phyloP scores from a whole-genome alignment of 2,888 invertebrate genomes.

The Melinaea marsaeus region DNA sequence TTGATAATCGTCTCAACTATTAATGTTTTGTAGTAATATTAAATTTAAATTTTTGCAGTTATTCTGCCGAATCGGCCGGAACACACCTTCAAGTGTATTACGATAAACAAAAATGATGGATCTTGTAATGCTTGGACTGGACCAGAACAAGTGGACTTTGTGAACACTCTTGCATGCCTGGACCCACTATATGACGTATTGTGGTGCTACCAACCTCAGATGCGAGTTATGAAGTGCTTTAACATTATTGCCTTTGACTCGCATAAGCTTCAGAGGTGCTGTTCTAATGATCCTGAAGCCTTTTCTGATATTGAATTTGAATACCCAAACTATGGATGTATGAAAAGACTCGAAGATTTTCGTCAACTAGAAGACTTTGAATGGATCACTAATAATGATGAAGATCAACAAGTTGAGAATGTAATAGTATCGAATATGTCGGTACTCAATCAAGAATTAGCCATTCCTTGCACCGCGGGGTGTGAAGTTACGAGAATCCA shows the following conservation, averaged over 20 bases:
- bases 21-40: too few species aligned
- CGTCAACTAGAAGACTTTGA: slow-evolving; percentile 61
- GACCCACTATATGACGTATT: slow-evolving; percentile 96
- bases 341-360: slow-evolving; percentile 66
- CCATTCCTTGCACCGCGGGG: slow-evolving; percentile 84
- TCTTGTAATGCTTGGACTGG: slow-evolving; percentile 91
- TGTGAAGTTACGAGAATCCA: slow-evolving; percentile 89
- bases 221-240: slow-evolving; percentile 83
- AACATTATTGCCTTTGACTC: slow-evolving; percentile 90
- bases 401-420: slow-evolving; percentile 45
- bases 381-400: slow-evolving; percentile 49
- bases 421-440: slow-evolving; percentile 72
- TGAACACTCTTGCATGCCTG: slow-evolving; percentile 86
- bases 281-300: slow-evolving; percentile 51
- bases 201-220: slow-evolving; percentile 91
- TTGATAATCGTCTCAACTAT: too few species aligned
- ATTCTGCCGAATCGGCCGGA: slow-evolving; percentile 89
- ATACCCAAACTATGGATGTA: slow-evolving; percentile 64
- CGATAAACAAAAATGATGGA: slow-evolving; percentile 93
- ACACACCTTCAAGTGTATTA: slow-evolving; percentile 89
- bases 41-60: slow-evolving; percentile 71
- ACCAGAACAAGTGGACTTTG: slow-evolving; percentile 90
- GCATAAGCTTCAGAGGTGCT: slow-evolving; percentile 63
- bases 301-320: slow-evolving; percentile 49
- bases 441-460: slow-evolving; percentile 88